These are phyloP conservation scores for Bergia puertoricense DNA, from an alignment of 92 coral and sea anemone species.

Conservation along the genomic window DNA sequence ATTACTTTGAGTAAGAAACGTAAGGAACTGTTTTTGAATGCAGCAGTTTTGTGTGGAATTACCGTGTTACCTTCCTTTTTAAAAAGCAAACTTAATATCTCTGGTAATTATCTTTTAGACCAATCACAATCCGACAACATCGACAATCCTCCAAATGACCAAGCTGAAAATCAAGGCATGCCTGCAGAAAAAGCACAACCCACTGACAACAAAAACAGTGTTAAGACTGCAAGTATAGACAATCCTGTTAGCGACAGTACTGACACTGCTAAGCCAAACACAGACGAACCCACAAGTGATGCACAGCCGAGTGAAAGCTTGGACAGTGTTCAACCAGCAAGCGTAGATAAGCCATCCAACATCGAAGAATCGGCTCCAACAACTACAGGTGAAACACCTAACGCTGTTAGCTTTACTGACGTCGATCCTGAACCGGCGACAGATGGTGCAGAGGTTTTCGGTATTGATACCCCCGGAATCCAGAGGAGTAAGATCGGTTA, in stretches of 20 bases:
- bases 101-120: background rate
- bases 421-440: slow-evolving; percentile 37
- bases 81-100: background rate
- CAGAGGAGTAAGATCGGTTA: slow-evolving; percentile 40
- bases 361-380: background rate
- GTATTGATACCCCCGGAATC: slow-evolving; percentile 35
- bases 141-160: background rate
- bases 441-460: slow-evolving; percentile 29
- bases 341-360: background rate
- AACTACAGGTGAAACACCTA: background rate
- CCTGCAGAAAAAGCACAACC: background rate
- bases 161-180: background rate
- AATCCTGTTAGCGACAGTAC: background rate
- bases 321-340: background rate
- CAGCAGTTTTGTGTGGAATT: background rate
- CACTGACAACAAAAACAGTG: background rate
- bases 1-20: no score
- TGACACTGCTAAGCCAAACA: background rate
- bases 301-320: no score
- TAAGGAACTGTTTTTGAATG: background rate
- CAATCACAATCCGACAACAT: background rate
- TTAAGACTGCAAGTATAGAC: background rate
- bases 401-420: background rate
- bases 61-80: background rate
- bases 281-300: background rate